Percentiles rank a stretch among this genome's conserved stretches.
phyloP scores from a whole-genome alignment of 2,113 vertebrate genomes.

The Copsychus sechellarum region DNA sequence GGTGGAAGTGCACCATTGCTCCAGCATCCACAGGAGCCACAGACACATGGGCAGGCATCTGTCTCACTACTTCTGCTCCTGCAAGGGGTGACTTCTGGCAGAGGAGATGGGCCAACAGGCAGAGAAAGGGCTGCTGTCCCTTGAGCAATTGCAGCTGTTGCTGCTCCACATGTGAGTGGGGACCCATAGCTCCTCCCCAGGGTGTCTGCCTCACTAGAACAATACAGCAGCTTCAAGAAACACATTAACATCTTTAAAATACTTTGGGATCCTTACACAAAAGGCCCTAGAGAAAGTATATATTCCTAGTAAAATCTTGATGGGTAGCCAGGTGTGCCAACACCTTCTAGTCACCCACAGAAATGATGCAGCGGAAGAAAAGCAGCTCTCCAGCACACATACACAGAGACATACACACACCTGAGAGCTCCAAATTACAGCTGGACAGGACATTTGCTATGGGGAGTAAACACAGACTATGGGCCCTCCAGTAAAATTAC shows the following conservation, averaged over 20 bases:
- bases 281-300: background rate
- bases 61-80: background rate
- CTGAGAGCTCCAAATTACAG: background rate
- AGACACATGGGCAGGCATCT: rapidly evolving
- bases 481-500: background rate
- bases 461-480: background rate
- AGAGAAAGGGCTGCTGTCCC: background rate
- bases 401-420: rapidly evolving
- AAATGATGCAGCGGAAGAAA: background rate
- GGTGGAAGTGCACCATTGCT: background rate
- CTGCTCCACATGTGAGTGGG: background rate
- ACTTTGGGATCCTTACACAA: background rate
- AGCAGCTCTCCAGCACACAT: background rate
- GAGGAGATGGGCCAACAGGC: background rate
- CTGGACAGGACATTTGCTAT: background rate
- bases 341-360: background rate
- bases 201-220: background rate
- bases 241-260: background rate
- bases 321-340: background rate
- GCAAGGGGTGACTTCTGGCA: background rate
- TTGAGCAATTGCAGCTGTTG: background rate
- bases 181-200: background rate
- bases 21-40: background rate
- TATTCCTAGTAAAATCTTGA: background rate
- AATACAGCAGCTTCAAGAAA: background rate